These are phyloP conservation scores for Dipodomys spectabilis DNA, from an alignment of 2,113 vertebrate species.

Conservation along the genomic window DNA sequence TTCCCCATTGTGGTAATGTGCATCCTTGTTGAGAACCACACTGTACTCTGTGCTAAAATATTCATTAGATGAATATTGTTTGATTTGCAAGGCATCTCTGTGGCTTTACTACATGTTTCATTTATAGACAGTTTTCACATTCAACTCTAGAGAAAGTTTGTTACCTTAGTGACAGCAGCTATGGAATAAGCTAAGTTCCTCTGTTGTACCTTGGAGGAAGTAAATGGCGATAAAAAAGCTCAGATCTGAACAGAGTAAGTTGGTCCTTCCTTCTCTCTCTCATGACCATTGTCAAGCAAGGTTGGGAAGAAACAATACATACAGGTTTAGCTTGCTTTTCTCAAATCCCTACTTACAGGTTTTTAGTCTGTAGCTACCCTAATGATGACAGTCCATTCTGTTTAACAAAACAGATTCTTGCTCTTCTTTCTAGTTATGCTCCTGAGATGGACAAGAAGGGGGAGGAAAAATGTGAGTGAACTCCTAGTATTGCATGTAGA, in stretches of 20 bases:
- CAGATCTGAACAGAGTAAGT: background rate
- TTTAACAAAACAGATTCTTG: background rate
- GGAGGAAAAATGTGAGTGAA: background rate
- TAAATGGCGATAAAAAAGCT: background rate
- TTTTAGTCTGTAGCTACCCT: conserved; percentile 18
- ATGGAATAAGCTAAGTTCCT: conserved; percentile 2
- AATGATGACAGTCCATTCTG: background rate
- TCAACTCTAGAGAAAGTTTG: conserved; percentile 21
- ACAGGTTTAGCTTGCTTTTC: background rate
- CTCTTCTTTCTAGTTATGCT: background rate
- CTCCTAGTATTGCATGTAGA: conserved; percentile 35
- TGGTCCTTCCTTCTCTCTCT: background rate
- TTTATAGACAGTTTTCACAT: background rate
- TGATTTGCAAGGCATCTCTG: background rate
- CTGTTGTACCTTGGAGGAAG: background rate
- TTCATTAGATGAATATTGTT: background rate
- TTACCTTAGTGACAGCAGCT: background rate
- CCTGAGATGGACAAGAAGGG: fast-evolving
- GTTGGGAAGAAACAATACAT: background rate
- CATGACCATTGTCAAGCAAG: background rate
- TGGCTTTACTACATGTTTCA: background rate
- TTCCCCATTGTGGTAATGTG: background rate
- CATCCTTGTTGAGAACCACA: background rate
- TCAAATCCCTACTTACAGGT: background rate
- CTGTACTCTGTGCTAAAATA: background rate